Evolutionary conservation across 2,888 invertebrate species (phyloP).

Genomic region (Heteropelma amictum): DNA sequence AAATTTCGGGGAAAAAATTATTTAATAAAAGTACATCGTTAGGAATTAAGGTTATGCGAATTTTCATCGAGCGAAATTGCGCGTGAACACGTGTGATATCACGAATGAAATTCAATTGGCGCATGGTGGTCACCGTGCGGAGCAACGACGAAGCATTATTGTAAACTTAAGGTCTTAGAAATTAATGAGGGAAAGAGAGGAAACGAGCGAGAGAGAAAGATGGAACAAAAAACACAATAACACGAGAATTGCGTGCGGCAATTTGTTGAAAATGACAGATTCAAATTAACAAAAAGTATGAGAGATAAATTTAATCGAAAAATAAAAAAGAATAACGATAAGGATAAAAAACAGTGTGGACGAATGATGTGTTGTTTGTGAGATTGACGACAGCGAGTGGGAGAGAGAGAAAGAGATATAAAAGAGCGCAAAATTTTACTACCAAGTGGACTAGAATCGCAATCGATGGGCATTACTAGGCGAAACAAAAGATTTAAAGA

Average conservation of each 20-base stretch:
- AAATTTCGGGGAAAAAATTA: conserved; percentile 46
- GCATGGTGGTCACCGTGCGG: conserved; percentile 64
- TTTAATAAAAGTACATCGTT: conserved; percentile 40
- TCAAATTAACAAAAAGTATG: conserved; percentile 50
- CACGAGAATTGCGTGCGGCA: conserved; percentile 51
- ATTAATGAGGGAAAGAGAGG: conserved; percentile 57
- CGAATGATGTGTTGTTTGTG: conserved; percentile 50
- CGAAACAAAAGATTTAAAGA: conserved; percentile 62
- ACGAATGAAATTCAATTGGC: conserved; percentile 35
- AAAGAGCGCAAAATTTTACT: conserved; percentile 75
- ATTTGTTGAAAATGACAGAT: conserved; percentile 55
- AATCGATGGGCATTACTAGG: conserved; percentile 78
- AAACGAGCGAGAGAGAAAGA: conserved; percentile 38
- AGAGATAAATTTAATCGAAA: conserved; percentile 33
- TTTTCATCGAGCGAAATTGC: conserved; percentile 30
- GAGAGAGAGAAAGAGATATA: conserved; percentile 55
- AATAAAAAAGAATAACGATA: conserved; percentile 13
- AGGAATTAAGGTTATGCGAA: conserved; percentile 51
- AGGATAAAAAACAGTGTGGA: conserved; percentile 42
- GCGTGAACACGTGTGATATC: background rate
- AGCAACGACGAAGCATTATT: conserved; percentile 57
- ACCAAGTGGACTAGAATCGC: conserved; percentile 78
- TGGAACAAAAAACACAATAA: conserved; percentile 30
- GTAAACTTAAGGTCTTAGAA: conserved; percentile 74
- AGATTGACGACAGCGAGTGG: conserved; percentile 43